Conservation (phyloP, 2,888 invertebrate species). For the Dione vanillae region DNA sequence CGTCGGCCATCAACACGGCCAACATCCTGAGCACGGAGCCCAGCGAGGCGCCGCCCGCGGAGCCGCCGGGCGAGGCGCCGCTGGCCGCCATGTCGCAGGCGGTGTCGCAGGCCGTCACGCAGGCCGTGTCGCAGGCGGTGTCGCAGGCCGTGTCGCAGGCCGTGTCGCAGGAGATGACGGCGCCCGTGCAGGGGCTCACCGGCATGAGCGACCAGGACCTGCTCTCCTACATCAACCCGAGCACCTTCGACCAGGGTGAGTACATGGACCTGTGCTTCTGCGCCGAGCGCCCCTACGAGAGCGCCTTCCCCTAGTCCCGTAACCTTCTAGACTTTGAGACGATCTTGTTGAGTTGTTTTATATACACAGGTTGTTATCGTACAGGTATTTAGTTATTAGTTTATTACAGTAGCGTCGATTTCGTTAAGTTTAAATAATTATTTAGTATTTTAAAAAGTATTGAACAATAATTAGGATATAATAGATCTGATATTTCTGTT, state of each 20-base stretch:
- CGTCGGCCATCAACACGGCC: constrained; percentile 81
- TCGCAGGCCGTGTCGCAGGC: constrained; percentile 79
- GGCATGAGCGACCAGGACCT: constrained; percentile 95
- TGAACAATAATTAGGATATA: constrained; percentile 22
- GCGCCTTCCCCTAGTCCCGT: not conserved
- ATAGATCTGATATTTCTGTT: constrained; percentile 20
- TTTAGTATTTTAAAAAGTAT: constrained; percentile 25
- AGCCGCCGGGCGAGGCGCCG: constrained; percentile 69
- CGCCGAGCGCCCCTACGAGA: constrained; percentile 32
- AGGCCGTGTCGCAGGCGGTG: constrained; percentile 78
- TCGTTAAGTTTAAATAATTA: constrained; percentile 9
- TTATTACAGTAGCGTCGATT: not conserved
- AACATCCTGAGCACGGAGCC: constrained; percentile 73
- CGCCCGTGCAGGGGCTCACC: constrained; percentile 89
- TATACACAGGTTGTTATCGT: not conserved
- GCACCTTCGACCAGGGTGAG: constrained; percentile 93
- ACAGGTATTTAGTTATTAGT: not conserved
- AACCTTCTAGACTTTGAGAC: not conserved
- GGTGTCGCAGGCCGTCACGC: constrained; percentile 79
- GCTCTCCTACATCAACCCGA: constrained; percentile 94
- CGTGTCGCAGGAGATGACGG: constrained; percentile 81
- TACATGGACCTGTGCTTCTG: constrained; percentile 63
- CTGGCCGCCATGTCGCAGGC: constrained; percentile 80
- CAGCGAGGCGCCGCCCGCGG: constrained; percentile 62
- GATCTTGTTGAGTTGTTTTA: not conserved